Evolutionary conservation across 1,140 invertebrate species (phyloP), one percentile per base, ranked within the genome.

Genomic region (Sitophilus oryzae): DNA sequence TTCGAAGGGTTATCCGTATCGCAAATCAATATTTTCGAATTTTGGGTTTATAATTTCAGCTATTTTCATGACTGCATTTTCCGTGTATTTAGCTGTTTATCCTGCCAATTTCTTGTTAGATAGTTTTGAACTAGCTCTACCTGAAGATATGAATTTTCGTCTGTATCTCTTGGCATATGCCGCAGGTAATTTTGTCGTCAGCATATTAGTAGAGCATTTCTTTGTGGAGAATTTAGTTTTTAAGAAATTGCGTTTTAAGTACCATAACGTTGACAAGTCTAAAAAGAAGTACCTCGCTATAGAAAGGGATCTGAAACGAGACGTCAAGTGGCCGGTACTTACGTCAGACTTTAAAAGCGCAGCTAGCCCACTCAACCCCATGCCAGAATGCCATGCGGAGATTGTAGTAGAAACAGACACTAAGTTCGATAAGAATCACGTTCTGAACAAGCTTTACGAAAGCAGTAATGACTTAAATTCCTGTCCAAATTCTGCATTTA

Each of bases 1-100:
- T 71, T 93, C 90, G 0, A 88, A 89, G 62, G 94, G 94, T 0
- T 82, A 85, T 19, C 95, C 95, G 0, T 96, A 93, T 66, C 77
- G 95, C 19, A 83, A 85, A 65, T 79, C 84, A 0, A 81, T 98
- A 2, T 84, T 85, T 45, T 88, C 86, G 0, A 97, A 96, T 70
- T 76, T 71, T 52, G 74, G 79, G 0, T 79, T 91, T 2, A 79
- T 87, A 38, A 60, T 77, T 0, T 82, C 84, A 11, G 67, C 91
- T 6, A 34, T 86, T 10, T 21, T 84, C 2, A 81, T 88, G 67
- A 81, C 80, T 0, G 61, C 67, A 0, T 56, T 89, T 18, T 85
- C 85, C 43, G 56, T 80, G 0, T 90, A 89, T 62, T 77, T 93
- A 19, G 81, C 86, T 0, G 35, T 91, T 0, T 76, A 76, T 51